Percentiles rank a stretch among this genome's conserved stretches.
Conservation (phyloP, 2,888 invertebrate species). For the Hesperia comma region DNA sequence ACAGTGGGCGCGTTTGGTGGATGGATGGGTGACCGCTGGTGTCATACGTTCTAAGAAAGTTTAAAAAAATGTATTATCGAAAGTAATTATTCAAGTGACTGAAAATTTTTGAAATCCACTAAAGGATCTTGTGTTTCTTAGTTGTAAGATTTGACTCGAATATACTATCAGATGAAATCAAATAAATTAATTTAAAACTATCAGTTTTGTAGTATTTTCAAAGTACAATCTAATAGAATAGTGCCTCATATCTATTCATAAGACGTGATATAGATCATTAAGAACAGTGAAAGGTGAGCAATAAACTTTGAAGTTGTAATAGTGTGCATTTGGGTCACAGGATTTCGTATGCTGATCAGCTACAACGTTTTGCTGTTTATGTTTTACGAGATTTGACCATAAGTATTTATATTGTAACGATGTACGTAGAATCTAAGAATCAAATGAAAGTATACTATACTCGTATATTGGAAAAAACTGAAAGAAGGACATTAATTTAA, state of each 20-base stretch:
- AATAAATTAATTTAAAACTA: not conserved
- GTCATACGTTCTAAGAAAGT: too few species aligned
- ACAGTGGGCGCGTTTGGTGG: too few species aligned
- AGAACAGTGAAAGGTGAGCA: constrained; percentile 36
- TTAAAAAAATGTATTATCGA: too few species aligned
- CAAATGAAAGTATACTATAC: too few species aligned
- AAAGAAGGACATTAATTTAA: too few species aligned
- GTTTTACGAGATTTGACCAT: constrained; percentile 13
- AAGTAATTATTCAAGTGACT: too few species aligned
- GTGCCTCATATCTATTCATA: constrained; percentile 25
- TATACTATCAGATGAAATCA: not conserved
- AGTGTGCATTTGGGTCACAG: constrained; percentile 32
- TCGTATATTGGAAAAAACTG: too few species aligned
- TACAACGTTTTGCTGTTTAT: constrained; percentile 22
- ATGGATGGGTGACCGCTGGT: too few species aligned
- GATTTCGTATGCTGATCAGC: constrained; percentile 23
- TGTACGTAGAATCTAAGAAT: too few species aligned
- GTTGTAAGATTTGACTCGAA: not conserved
- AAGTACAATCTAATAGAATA: not conserved
- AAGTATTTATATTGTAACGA: not conserved
- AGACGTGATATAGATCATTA: constrained; percentile 27
- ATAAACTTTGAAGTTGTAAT: constrained; percentile 31
- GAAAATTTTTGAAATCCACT: too few species aligned
- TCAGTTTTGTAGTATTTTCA: not conserved
- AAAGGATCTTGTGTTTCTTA: too few species aligned